Percentiles rank a stretch among this genome's conserved stretches.
Conservation (phyloP, 2,888 invertebrate genomes). For the Sclerodermus sp. region DNA sequence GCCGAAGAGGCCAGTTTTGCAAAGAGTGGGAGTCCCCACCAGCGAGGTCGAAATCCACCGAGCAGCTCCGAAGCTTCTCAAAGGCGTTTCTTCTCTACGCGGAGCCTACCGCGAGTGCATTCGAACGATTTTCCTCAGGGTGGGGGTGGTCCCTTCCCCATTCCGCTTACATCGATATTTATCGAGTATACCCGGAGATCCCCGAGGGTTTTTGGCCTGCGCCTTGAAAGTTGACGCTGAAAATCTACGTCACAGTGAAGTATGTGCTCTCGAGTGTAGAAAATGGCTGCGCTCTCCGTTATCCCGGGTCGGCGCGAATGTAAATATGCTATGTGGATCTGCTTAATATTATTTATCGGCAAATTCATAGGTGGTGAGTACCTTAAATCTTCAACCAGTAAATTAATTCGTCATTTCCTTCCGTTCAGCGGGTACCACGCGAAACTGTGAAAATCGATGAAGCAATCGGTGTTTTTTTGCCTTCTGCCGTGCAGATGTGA, state of each 20-base stretch:
- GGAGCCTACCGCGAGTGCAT: no score
- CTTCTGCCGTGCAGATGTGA: constrained; percentile 32
- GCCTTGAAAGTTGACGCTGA: constrained; percentile 29
- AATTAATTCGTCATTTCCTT: neutral
- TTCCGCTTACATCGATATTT: constrained; percentile 6
- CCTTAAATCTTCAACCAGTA: no score
- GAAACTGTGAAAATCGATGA: neutral
- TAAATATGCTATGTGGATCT: constrained; percentile 52
- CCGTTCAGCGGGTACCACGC: neutral
- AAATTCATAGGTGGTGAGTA: constrained; percentile 49
- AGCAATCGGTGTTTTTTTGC: constrained; percentile 18
- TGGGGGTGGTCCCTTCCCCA: constrained; percentile 6
- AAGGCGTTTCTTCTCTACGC: no score
- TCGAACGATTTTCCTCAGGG: no score
- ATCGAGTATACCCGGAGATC: constrained; percentile 16
- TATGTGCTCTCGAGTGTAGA: constrained; percentile 56
- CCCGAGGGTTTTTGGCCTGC: constrained; percentile 33
- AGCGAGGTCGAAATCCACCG: no score
- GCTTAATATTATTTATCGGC: constrained; percentile 41
- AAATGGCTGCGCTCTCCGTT: constrained; percentile 56
- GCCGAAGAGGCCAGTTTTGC: no score
- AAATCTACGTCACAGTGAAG: constrained; percentile 52
- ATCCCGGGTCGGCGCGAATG: constrained; percentile 46
- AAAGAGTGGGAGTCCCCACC: no score
- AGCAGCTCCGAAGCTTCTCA: no score